Conservation (phyloP, 2,797 vertebrate species). For the Acanthopagrus latus region DNA sequence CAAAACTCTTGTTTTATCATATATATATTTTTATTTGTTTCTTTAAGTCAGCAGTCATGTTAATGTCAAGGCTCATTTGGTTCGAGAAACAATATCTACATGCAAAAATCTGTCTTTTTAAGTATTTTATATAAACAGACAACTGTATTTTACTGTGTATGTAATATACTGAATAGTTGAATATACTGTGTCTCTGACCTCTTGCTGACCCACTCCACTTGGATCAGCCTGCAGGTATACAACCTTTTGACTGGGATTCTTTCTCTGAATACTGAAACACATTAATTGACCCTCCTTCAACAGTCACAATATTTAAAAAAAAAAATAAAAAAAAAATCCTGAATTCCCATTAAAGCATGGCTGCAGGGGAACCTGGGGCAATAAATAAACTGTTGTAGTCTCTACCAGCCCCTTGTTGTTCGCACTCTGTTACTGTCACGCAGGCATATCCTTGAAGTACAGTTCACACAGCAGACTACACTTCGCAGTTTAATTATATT, state of each 20-base stretch:
- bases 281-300: not conserved
- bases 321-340: not conserved
- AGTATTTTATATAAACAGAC: not conserved
- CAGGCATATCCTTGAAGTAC: not conserved
- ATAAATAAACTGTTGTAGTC: not conserved
- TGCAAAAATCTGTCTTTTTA: not conserved
- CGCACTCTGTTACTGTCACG: not conserved
- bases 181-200: not conserved
- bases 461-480: not conserved
- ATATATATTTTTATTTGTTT: not conserved
- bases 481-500: not conserved
- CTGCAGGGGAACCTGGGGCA: not conserved
- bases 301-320: not conserved
- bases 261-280: not conserved
- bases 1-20: not conserved
- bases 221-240: not conserved
- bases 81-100: not conserved
- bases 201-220: not conserved
- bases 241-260: not conserved
- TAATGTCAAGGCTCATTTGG: not conserved
- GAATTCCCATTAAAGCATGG: not conserved
- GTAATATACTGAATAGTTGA: not conserved
- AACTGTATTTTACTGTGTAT: not conserved
- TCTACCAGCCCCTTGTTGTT: not conserved
- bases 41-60: not conserved